phyloP scores from a whole-genome alignment of 2,888 invertebrate species.

The Podabrus alpinus region DNA sequence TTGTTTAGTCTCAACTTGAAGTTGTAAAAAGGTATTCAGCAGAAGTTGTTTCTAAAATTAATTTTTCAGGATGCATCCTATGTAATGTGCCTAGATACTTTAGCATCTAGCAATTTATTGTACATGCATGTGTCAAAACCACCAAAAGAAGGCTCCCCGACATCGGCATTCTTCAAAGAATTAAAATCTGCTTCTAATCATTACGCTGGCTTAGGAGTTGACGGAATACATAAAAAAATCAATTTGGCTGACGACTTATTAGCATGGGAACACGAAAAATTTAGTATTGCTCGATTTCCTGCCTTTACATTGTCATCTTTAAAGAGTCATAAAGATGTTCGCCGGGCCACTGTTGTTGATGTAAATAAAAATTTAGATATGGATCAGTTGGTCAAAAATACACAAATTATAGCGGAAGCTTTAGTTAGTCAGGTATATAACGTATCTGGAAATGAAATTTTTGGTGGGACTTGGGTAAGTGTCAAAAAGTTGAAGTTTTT shows the following conservation, averaged over 20 bases:
- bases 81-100: constrained; percentile 86
- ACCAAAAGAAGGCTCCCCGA: constrained; percentile 82
- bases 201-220: constrained; percentile 57
- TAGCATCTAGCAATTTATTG: constrained; percentile 68
- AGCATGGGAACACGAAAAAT: constrained; percentile 97
- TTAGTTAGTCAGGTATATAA: constrained; percentile 83
- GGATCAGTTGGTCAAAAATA: constrained; percentile 67
- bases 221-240: constrained; percentile 92
- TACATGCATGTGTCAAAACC: constrained; percentile 96
- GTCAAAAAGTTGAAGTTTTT: not conserved
- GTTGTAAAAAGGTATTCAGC: no score
- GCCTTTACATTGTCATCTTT: constrained; percentile 89
- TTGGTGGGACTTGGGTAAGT: constrained; percentile 76
- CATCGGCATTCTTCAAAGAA: constrained; percentile 68
- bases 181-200: constrained; percentile 60
- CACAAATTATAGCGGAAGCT: constrained; percentile 78
- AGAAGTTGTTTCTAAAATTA: not conserved
- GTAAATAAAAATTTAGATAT: constrained; percentile 61
- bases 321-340: constrained; percentile 68
- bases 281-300: constrained; percentile 87
- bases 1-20: no score
- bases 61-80: constrained; percentile 80
- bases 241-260: constrained; percentile 89
- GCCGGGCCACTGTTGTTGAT: constrained; percentile 68
- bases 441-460: constrained; percentile 67